Percentiles rank a stretch among this genome's conserved stretches.
phyloP scores from a whole-genome alignment of 2,888 invertebrate species.

The Aphelenchoides bicaudatus region DNA sequence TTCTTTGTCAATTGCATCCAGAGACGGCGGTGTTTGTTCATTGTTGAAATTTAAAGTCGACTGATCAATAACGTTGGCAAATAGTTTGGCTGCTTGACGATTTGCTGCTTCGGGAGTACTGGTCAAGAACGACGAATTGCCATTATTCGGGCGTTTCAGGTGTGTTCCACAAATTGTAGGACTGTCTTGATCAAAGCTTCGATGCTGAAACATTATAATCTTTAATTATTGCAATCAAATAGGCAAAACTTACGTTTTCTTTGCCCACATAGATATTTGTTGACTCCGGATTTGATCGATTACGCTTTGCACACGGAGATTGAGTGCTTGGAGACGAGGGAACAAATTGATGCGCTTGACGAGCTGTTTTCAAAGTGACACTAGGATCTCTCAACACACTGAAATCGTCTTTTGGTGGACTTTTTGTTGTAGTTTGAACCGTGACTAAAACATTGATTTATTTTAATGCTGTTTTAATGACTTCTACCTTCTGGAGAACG shows the following conservation, averaged over 20 bases:
- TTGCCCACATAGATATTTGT: neutral
- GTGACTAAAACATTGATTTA: no score
- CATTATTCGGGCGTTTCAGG: neutral
- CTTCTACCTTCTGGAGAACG: no score
- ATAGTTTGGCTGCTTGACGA: neutral
- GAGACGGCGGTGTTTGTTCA: neutral
- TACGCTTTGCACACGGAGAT: neutral
- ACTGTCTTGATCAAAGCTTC: slow-evolving; percentile 9
- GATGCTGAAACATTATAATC: neutral
- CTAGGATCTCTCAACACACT: slow-evolving; percentile 6
- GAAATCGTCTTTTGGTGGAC: slow-evolving; percentile 6
- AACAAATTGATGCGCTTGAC: neutral
- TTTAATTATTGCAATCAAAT: neutral
- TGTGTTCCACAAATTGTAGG: slow-evolving; percentile 16
- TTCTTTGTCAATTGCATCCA: neutral
- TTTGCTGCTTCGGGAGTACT: slow-evolving; percentile 9
- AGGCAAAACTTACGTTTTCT: slow-evolving; percentile 7
- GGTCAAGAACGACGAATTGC: neutral
- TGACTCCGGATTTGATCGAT: neutral
- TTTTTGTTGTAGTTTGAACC: no score
- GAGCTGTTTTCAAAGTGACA: neutral
- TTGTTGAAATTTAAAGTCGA: neutral
- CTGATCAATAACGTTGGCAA: slow-evolving; percentile 5
- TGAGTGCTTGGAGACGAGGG: slow-evolving; percentile 8
- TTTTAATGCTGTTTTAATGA: no score